These are phyloP conservation scores for Delichon dasypus DNA, from an alignment of 2,797 vertebrate species.

Conservation along the genomic window DNA sequence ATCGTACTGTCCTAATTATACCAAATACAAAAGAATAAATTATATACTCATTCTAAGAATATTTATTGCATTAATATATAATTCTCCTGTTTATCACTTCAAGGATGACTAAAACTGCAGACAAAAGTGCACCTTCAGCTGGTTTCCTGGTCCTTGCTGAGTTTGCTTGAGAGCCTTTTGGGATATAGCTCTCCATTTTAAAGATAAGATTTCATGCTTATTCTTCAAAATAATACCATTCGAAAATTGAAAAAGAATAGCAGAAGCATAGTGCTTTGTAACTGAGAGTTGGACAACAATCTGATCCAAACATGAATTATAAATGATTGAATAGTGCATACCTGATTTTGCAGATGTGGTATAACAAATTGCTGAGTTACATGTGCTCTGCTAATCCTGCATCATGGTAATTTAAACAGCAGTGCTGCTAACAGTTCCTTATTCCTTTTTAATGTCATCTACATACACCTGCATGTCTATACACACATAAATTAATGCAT, in stretches of 20 bases:
- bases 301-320: background rate
- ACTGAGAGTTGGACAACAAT: background rate
- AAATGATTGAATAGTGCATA: background rate
- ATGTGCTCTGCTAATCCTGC: background rate
- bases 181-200: background rate
- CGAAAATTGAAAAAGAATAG: background rate
- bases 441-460: background rate
- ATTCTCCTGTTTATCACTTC: background rate
- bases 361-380: background rate
- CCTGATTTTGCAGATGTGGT: background rate
- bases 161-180: background rate
- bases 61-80: background rate
- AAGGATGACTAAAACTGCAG: background rate
- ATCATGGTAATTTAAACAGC: background rate
- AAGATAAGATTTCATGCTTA: background rate
- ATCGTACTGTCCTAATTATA: background rate
- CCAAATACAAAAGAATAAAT: background rate
- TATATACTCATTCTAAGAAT: background rate
- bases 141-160: background rate
- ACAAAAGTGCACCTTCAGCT: background rate
- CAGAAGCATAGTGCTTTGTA: background rate
- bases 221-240: background rate
- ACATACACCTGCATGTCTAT: background rate
- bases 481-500: background rate
- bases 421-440: background rate